Evolutionary conservation across 2,113 vertebrate genomes (phyloP), one percentile per base, ranked within the genome.

Genomic region (Passer montanus): DNA sequence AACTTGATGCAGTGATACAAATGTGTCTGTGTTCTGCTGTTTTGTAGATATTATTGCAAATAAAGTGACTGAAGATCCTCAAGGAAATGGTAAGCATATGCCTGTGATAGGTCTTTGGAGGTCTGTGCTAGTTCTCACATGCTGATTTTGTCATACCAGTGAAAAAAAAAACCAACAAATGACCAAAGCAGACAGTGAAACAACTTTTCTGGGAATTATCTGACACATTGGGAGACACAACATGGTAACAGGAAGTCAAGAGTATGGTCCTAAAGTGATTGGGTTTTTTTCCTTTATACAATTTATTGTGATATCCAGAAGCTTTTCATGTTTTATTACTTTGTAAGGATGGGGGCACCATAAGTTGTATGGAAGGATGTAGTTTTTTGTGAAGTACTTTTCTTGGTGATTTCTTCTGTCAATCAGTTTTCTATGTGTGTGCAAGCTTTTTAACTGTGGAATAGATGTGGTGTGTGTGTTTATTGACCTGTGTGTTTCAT

Each of bases 21-120:
- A 72, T 43, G 56, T 92, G 7, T 90, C 13, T 92, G 0, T 97
- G 50, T 85, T 95, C 37, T 95, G 43, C 23, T 96, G 19, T 96
- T 94, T 97, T 91, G 13, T 89, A 99, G 99, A 99, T 98, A 80
- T 91, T 92, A 95, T 93, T 77, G 46, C 89, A 73, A 96, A 84
- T 72, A 98, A 98, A 93, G 87, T 27, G 59, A 92, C 89, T 84
- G 98, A 98, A 96, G 98, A 98, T 33, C 67, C 89, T 89, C 17
- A 89, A 81, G 90, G 92, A 97, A 98, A 98, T 80, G 98, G 98
- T 98, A 97, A 97, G 96, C 49, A 46, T 15, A 43, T 47, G 30
- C 28, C 21, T 41, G 31, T 64, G 44, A 11, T 37, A 39, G 35
- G 44, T 14, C 55, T 75, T 62, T 37, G n/a, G 53, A 76, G 31